These are phyloP conservation scores for Brachionus koreanus DNA, from an alignment of 1,140 invertebrate species.

Conservation along the genomic window DNA sequence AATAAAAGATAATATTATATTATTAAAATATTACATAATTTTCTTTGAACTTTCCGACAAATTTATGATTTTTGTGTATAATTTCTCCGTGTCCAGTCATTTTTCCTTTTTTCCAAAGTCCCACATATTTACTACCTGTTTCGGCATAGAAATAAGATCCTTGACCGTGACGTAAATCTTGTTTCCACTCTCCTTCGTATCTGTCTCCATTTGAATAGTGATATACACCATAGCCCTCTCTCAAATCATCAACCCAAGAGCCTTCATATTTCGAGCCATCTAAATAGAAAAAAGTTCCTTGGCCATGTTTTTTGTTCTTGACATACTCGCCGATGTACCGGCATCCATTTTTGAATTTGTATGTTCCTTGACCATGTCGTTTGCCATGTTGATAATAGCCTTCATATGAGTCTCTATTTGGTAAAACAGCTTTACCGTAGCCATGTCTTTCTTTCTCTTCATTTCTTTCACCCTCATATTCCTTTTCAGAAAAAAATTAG, in stretches of 20 bases:
- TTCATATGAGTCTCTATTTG: constrained; percentile 78
- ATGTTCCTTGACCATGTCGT: constrained; percentile 71
- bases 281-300: constrained; percentile 75
- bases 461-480: constrained; percentile 74
- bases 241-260: constrained; percentile 57
- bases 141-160: constrained; percentile 66
- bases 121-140: constrained; percentile 57
- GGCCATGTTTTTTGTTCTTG: constrained; percentile 71
- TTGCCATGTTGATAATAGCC: constrained; percentile 73
- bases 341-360: constrained; percentile 69
- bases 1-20: neutral
- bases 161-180: constrained; percentile 61
- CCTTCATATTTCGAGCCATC: constrained; percentile 73
- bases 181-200: constrained; percentile 64
- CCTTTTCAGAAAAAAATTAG: too few species aligned
- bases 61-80: constrained; percentile 60
- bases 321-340: constrained; percentile 73
- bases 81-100: constrained; percentile 60
- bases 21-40: constrained; percentile 56
- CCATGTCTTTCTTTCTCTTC: constrained; percentile 71
- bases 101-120: constrained; percentile 59
- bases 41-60: constrained; percentile 59
- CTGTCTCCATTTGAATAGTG: constrained; percentile 57
- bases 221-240: constrained; percentile 59
- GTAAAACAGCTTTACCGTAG: constrained; percentile 71